Base-by-base conservation (phyloP, 2,888 invertebrate species). In the Leptodirus hochenwartii region DNA sequence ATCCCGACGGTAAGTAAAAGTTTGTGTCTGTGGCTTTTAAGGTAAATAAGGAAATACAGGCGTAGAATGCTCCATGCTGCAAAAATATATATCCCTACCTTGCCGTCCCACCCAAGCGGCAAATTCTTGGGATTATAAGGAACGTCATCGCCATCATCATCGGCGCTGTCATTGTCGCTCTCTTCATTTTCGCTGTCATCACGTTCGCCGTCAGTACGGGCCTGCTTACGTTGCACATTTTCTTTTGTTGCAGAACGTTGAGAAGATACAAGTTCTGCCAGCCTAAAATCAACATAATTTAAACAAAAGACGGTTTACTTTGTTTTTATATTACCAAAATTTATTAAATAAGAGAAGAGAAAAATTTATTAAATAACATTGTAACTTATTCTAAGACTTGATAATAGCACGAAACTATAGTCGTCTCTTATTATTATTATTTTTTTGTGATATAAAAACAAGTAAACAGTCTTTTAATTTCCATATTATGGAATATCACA, bases 41-140 rank as follows among this genome's bases (percentile, higher is more conserved):
- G 6, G 20, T 6, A 20, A n/a, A n/a, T 8, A 20, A 8, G 20
- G 20, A 20, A n/a, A n/a, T 20, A 20, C 20, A 20, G 6, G 20
- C 6, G n/a, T n/a, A n/a, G n/a, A n/a, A n/a, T n/a, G n/a, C n/a
- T n/a, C n/a, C n/a, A n/a, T n/a, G n/a, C n/a, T n/a, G n/a, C n/a
- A 20, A 6, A 20, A 20, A 6, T 20, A n/a, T 20, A 20, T 20
- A 20, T 20, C n/a, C 27, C 39, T 47, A 76, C 78, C 63, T 95
- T 96, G 31, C 95, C 95, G 58, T 96, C 96, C 95, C 95, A 98
- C 0, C 96, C 98, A 0, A 99, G 69, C 0, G 98, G 98, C 32
- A 99, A 60, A 60, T 99, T 99, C 59, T 99, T 99, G 0, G 98
- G 98, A 61, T 99, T 99, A 55, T 98, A 98, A 0, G 96, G 96